A percentile compares a stretch with the other conserved stretches of the same genome.
Evolutionary conservation across 2,888 invertebrate genomes (phyloP).

Genomic region (Atrina japonica): DNA sequence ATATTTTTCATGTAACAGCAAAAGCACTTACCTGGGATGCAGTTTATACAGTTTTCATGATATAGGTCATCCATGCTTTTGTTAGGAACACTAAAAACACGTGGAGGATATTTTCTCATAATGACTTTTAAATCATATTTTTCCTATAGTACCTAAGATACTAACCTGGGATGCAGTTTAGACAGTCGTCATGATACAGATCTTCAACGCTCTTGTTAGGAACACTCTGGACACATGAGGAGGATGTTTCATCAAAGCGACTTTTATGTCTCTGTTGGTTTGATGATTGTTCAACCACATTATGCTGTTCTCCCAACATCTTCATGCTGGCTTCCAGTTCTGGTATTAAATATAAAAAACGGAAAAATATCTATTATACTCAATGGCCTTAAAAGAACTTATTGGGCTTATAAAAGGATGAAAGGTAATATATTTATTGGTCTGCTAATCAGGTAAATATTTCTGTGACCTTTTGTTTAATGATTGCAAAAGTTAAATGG

Average conservation of each 20-base stretch:
- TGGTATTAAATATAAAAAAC: no score
- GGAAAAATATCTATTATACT: no score
- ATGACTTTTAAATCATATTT: constrained; percentile 44
- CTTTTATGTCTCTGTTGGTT: constrained; percentile 23
- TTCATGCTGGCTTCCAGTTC: constrained; percentile 38
- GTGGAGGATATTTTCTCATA: constrained; percentile 67
- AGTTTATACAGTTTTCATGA: constrained; percentile 58
- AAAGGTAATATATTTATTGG: no score
- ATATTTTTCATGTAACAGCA: no score
- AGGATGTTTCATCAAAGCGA: constrained; percentile 64
- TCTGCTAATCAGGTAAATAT: no score
- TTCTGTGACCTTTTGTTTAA: no score
- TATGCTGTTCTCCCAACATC: constrained; percentile 15
- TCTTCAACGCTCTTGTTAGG: constrained; percentile 76
- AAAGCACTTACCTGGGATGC: constrained; percentile 39
- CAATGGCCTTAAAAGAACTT: no score
- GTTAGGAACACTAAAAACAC: constrained; percentile 72
- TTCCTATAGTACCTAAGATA: no score
- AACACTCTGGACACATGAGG: constrained; percentile 71
- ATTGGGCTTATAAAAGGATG: no score
- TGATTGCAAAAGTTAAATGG: no score
- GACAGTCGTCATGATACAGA: constrained; percentile 62
- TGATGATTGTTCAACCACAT: neutral
- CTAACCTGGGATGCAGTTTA: constrained; percentile 38
- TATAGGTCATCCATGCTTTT: constrained; percentile 74